phyloP scores from a whole-genome alignment of 1,140 invertebrate genomes.

The Acyrthosiphon pisum region DNA sequence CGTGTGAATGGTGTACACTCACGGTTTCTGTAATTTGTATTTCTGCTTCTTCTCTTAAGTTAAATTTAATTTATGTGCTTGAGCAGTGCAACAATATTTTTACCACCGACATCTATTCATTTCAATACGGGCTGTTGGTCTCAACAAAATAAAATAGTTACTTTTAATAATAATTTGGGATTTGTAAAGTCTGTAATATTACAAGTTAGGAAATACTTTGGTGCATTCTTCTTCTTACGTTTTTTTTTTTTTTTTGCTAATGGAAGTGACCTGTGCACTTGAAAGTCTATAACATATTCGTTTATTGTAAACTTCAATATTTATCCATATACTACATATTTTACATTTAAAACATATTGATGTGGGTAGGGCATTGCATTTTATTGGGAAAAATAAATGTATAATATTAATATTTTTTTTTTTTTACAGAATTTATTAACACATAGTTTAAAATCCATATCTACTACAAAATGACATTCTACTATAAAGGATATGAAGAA shows the following conservation, averaged over 20 bases:
- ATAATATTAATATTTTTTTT: neutral
- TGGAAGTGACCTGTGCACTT: neutral
- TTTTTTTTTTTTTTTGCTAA: neutral
- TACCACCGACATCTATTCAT: neutral
- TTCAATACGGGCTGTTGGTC: neutral
- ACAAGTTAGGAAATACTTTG: neutral
- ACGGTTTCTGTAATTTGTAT: neutral
- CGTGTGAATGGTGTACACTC: neutral
- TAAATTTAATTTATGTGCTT: neutral
- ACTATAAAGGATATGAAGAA: neutral
- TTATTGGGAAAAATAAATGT: neutral
- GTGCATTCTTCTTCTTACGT: neutral
- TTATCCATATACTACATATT: neutral
- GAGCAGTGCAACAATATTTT: neutral
- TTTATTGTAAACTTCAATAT: neutral
- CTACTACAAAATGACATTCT: neutral
- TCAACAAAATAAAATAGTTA: neutral
- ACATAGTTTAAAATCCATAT: neutral
- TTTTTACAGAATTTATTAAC: neutral
- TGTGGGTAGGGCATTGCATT: neutral
- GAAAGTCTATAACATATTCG: neutral
- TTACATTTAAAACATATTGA: neutral
- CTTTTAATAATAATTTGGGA: neutral
- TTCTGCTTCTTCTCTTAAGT: neutral
- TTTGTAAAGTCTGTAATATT: neutral